These are phyloP conservation scores for Eupsilia transversa DNA, from an alignment of 2,888 invertebrate species.

Conservation along the genomic window DNA sequence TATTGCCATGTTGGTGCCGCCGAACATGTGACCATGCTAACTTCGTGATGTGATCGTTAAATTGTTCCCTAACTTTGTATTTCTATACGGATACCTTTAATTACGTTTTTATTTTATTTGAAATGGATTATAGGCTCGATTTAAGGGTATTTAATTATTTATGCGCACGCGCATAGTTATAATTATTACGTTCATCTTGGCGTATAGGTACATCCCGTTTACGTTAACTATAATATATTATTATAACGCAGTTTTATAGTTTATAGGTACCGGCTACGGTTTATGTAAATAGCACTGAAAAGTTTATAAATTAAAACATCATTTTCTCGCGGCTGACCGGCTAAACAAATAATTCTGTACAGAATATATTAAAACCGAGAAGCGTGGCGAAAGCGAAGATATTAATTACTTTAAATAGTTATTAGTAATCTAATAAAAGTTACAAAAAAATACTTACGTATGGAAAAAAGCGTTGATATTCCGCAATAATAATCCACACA, in stretches of 20 bases:
- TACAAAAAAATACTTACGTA: conserved; percentile 70
- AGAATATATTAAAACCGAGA: conserved; percentile 49
- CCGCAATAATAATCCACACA: conserved; percentile 70
- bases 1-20: conserved; percentile 83
- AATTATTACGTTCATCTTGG: conserved; percentile 25
- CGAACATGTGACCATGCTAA: conserved; percentile 84
- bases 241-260: conserved; percentile 37
- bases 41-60: conserved; percentile 83
- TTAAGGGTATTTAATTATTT: not conserved
- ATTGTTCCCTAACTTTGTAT: conserved; percentile 65
- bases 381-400: conserved; percentile 12
- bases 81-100: conserved; percentile 36
- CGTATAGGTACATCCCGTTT: conserved; percentile 31
- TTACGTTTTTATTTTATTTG: conserved; percentile 9
- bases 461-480: conserved; percentile 61
- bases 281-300: conserved; percentile 30
- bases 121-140: not conserved
- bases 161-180: conserved; percentile 59
- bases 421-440: conserved; percentile 20
- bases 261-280: conserved; percentile 10
- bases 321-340: conserved; percentile 10
- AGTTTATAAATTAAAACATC: conserved; percentile 23
- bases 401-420: not conserved
- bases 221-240: conserved; percentile 37
- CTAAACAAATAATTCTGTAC: conserved; percentile 15